Evolutionary conservation across 2,113 vertebrate genomes (phyloP).

Genomic region (Catharus bicknelli): DNA sequence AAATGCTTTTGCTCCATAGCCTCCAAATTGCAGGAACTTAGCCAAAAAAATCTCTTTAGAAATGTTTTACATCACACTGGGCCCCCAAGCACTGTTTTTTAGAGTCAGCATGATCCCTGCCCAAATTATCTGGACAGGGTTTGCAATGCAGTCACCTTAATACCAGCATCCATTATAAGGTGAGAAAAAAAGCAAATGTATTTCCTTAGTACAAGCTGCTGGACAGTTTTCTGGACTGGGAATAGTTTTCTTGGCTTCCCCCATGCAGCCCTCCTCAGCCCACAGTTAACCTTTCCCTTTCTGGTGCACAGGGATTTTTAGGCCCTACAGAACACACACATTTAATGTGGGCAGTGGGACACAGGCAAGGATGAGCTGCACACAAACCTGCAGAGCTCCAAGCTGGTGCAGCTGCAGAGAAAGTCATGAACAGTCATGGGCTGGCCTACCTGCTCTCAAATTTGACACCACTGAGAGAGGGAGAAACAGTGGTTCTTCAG

Average conservation of each 20-base stretch:
- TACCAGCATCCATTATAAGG: not conserved
- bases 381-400: not conserved
- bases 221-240: not conserved
- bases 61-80: not conserved
- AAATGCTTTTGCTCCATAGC: not conserved
- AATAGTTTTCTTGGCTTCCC: not conserved
- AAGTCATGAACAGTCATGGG: not conserved
- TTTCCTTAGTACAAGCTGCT: not conserved
- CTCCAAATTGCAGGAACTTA: not conserved
- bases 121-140: not conserved
- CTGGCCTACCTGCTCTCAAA: not conserved
- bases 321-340: not conserved
- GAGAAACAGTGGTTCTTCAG: fast-evolving
- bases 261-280: not conserved
- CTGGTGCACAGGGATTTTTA: not conserved
- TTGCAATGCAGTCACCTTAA: not conserved
- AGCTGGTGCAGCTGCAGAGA: not conserved
- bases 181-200: not conserved
- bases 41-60: not conserved
- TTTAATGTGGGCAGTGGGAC: fast-evolving
- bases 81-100: not conserved
- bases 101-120: not conserved
- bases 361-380: not conserved
- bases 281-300: not conserved
- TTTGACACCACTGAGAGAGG: fast-evolving